Evolutionary conservation across 2,888 invertebrate genomes (phyloP).

Genomic region (Strigamia transsilvanica): DNA sequence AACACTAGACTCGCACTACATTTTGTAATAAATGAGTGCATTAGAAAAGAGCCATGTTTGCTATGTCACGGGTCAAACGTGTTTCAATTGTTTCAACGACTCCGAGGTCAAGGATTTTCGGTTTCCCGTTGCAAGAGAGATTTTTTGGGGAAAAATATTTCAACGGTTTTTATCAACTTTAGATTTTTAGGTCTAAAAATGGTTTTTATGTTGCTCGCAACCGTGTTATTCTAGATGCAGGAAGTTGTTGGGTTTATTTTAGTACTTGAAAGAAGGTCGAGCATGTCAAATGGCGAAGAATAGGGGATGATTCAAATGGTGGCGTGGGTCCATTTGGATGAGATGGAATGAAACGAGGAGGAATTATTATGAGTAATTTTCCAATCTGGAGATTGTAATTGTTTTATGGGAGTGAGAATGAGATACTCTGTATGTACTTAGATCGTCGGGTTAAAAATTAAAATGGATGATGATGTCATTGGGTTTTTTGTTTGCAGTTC

Average conservation of each 20-base stretch:
- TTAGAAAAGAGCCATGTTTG: no score
- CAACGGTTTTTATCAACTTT: no score
- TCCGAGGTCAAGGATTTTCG: no score
- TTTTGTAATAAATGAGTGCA: no score
- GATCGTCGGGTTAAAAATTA: no score
- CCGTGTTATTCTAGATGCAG: constrained; percentile 16
- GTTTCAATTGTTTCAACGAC: no score
- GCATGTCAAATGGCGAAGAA: constrained; percentile 8
- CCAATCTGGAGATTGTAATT: background rate
- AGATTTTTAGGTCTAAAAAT: background rate
- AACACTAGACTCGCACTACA: no score
- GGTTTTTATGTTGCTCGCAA: background rate
- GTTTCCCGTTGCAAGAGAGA: no score
- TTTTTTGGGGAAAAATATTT: no score
- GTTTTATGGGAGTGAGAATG: background rate
- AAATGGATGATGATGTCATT: background rate
- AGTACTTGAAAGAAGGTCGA: constrained; percentile 25
- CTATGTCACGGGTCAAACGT: no score
- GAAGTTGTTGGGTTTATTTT: constrained; percentile 35
- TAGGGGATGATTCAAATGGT: constrained; percentile 38
- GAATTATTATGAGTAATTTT: constrained; percentile 3
- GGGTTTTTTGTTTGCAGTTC: background rate
- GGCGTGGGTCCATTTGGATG: constrained; percentile 22
- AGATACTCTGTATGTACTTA: no score
- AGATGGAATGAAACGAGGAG: no score